phyloP scores from a whole-genome alignment of 30 jellyfish, hydroid and myxozoan species.

The Euphysa ruthae region DNA sequence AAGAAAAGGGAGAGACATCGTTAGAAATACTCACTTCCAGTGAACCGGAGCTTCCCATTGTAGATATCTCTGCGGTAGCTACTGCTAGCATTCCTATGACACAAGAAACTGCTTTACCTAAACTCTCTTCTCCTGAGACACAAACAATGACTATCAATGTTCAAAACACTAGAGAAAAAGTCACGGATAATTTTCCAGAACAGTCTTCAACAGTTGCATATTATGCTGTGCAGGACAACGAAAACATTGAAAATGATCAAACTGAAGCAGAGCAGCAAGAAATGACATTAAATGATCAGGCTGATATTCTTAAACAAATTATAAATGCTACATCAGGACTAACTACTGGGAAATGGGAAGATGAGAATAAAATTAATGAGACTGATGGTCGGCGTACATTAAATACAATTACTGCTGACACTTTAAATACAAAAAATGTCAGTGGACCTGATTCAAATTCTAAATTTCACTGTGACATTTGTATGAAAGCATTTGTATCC shows the following conservation, averaged over 20 bases:
- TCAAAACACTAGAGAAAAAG: background rate
- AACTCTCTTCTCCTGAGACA: background rate
- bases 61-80: background rate
- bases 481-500: conserved; percentile 29
- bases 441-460: conserved; percentile 42
- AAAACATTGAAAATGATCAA: conserved; percentile 21
- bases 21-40: background rate
- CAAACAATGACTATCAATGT: background rate
- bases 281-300: conserved; percentile 11
- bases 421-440: conserved; percentile 20
- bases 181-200: conserved; percentile 24
- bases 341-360: conserved; percentile 16
- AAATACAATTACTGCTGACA: conserved; percentile 37
- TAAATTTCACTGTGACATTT: conserved; percentile 33
- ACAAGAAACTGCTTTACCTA: background rate
- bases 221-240: conserved; percentile 39
- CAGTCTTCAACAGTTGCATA: conserved; percentile 44
- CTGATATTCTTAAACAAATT: conserved; percentile 23
- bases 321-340: conserved; percentile 30
- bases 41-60: background rate
- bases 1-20: background rate
- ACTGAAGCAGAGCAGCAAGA: background rate
- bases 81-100: background rate
- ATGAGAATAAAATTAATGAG: background rate
- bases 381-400: conserved; percentile 24